Base-by-base conservation (phyloP, 2,797 vertebrate species). In the Molossus molossus region DNA sequence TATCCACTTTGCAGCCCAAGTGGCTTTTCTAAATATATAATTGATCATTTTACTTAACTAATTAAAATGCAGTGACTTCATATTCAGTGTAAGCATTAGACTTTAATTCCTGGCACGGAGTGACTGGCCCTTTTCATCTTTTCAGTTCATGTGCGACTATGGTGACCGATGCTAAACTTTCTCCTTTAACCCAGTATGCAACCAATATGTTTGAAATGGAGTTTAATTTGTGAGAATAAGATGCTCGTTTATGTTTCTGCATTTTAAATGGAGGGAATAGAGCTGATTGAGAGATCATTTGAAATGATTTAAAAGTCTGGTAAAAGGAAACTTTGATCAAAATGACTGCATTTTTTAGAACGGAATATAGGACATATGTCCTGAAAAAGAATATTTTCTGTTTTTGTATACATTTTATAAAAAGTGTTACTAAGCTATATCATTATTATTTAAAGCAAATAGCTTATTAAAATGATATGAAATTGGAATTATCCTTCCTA, bases 381-480 rank as follows among this genome's bases (percentile, higher is more conserved):
- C 27, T 80, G 58, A 69, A 62, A 85, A 87, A 50, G 17, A 87
- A 8, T 76, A 10, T 76, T 82, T 62, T 62, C 21, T 53, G 27
- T 18, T 50, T 45, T 91, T 57, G 6, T 88, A 70, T 65, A 62
- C 7, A 60, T 62, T 86, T 86, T 62, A 53, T 60, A 40, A 90
- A 95, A 90, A 87, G 2, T 70, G 86, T 90, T 90, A 23, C 27
- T 87, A 76, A 91, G 11, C 6, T 76, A 57, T 48, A 48, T 45
- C 25, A 67, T 69, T 76, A 60, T 72, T 89, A 2, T 94, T 83
- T 94, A 18, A 76, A 69, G 48, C 11, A 67, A 58, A 23, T 86
- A 48, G 60, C 17, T 77, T 55, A 81, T 76, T 94, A 80, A 53
- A 87, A 69, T 95, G n/a, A 29, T 53, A 87, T 69, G 75, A 86